These are phyloP conservation scores for Mesoclemmys tuberculata DNA, from an alignment of 2,113 vertebrate genomes.

Conservation along the genomic window DNA sequence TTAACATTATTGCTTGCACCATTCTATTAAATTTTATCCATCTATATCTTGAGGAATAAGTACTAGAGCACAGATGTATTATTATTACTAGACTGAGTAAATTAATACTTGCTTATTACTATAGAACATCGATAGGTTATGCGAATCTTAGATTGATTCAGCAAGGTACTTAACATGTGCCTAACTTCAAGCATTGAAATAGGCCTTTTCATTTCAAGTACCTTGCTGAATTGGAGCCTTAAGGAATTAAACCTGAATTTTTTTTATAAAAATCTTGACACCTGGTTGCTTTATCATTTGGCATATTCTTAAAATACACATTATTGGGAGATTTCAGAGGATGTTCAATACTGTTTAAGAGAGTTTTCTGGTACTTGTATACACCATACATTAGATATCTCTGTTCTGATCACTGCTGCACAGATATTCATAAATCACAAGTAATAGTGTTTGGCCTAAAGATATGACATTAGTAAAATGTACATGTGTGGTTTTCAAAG, in stretches of 20 bases:
- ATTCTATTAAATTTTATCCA: not conserved
- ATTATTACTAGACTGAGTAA: not conserved
- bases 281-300: not conserved
- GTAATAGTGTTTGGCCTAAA: not conserved
- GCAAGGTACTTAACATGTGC: not conserved
- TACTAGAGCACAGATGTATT: not conserved
- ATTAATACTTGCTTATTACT: not conserved
- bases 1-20: accelerated
- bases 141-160: no score
- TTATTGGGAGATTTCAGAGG: not conserved
- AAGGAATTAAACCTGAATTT: not conserved
- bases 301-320: not conserved
- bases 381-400: not conserved
- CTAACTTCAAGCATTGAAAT: not conserved
- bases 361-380: accelerated
- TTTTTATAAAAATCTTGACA: not conserved
- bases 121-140: not conserved
- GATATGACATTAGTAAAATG: not conserved
- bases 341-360: not conserved
- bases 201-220: not conserved
- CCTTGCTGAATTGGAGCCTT: not conserved
- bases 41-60: not conserved
- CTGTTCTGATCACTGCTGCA: not conserved
- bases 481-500: not conserved
- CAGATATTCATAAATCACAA: not conserved